Conservation (phyloP, 2,888 invertebrate species). For the Onchidella celtica region DNA sequence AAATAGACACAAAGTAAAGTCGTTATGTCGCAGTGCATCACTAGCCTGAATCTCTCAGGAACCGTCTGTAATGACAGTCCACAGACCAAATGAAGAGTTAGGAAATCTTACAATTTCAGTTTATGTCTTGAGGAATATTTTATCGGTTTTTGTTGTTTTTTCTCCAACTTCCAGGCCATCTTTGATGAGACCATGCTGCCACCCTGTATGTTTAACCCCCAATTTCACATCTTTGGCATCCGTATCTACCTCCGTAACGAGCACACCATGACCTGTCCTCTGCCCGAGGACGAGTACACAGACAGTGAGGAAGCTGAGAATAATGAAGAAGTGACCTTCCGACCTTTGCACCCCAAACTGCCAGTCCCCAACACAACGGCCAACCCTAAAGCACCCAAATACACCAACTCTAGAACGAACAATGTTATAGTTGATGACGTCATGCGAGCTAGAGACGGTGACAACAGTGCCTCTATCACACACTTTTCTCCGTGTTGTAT, state of each 20-base stretch:
- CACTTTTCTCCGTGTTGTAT: slow-evolving; percentile 22
- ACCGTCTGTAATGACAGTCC: too few species aligned
- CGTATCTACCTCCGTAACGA: slow-evolving; percentile 71
- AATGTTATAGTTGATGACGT: slow-evolving; percentile 55
- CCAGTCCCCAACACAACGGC: slow-evolving; percentile 31
- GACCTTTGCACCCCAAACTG: slow-evolving; percentile 20
- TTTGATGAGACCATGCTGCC: slow-evolving; percentile 69
- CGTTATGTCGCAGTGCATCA: too few species aligned
- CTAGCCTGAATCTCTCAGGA: too few species aligned
- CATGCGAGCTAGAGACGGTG: slow-evolving; percentile 43
- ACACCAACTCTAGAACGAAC: slow-evolving; percentile 40
- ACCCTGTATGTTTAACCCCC: slow-evolving; percentile 69
- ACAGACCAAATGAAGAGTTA: too few species aligned
- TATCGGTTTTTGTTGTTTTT: too few species aligned
- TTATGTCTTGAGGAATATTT: too few species aligned
- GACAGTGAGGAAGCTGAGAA: background rate
- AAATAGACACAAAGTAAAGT: too few species aligned
- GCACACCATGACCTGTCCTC: slow-evolving; percentile 58
- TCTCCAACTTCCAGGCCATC: slow-evolving; percentile 69
- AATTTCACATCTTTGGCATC: slow-evolving; percentile 71
- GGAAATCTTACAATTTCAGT: too few species aligned
- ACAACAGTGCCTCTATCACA: slow-evolving; percentile 32
- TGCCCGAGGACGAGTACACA: background rate
- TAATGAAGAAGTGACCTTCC: slow-evolving; percentile 41
- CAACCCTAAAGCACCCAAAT: slow-evolving; percentile 34